Base-by-base conservation (phyloP, 2,888 invertebrate species). In the Gasteruption jaculator region DNA sequence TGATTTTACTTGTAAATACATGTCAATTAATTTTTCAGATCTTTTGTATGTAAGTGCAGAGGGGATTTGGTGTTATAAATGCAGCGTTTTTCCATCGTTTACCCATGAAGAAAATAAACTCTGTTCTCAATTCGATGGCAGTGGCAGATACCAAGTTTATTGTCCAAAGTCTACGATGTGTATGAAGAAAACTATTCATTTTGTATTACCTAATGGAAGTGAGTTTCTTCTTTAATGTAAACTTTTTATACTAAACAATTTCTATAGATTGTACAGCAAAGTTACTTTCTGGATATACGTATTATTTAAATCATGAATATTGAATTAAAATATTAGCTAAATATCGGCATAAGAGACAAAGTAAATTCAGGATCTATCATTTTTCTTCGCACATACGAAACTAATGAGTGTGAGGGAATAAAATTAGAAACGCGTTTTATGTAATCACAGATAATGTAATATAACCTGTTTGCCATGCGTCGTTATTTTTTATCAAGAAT, bases 161-260 rank as follows among this genome's bases (percentile, higher is more conserved):
- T 91, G 91, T 63, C 85, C 85, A 1, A 83, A 78, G 61, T 91
- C 91, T 1, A 89, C 90, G 2, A 83, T 88, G 76, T 91, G 91
- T 63, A 79, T 85, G 75, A 91, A 89, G 66, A 82, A 81, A 60
- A 81, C 82, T 4, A 57, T 63, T 38, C 54, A 59, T 20, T 60
- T 57, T 29, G 56, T 39, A 48, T 76, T 86, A 57, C 78, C 80
- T 51, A 80, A 80, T 59, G 83, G 85, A 74, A 78, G 84, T 83
- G 69, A 68, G 76, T 72, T 43, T 41, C 27, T 35, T 48, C n/a
- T 14, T 27, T 40, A 3, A 29, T 31, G 10, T 29, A 22, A 24
- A n/a, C n/a, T n/a, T n/a, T n/a, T 38, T 30, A 40, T 36, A 41
- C 39, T 12, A 44, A 10, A 10, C 20, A 20, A n/a, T n/a, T n/a